Percentiles rank a stretch among this genome's conserved stretches.
phyloP scores from a whole-genome alignment of 2,113 vertebrate species.

The Grus americana region DNA sequence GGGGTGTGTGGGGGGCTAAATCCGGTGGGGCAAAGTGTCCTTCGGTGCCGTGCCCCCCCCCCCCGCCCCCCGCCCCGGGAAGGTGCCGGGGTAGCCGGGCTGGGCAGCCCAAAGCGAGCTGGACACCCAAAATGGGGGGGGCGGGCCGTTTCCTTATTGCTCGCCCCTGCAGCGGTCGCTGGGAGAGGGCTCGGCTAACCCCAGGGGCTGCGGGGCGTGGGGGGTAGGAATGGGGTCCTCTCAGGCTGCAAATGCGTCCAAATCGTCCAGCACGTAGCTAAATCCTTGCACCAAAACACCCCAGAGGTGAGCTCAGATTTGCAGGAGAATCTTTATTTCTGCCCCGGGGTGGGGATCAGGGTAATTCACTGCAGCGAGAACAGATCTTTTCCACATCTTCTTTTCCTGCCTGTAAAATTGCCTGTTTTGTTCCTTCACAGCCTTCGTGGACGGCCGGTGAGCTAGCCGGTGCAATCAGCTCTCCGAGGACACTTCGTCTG shows the following conservation, averaged over 20 bases:
- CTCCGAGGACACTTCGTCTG: background rate
- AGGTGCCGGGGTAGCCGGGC: background rate
- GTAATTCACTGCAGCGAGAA: background rate
- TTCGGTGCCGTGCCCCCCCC: background rate
- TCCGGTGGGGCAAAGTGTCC: no score
- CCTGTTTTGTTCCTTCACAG: background rate
- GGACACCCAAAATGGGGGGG: background rate
- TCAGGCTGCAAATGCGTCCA: rapidly evolving
- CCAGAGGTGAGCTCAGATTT: background rate
- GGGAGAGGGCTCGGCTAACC: background rate
- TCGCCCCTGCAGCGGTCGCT: rapidly evolving
- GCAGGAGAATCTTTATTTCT: background rate
- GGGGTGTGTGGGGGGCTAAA: background rate
- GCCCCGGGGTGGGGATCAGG: background rate
- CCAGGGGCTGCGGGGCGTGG: background rate
- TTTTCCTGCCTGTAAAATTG: background rate
- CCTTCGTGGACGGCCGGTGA: background rate
- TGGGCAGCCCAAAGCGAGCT: no score
- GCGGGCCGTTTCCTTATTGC: background rate
- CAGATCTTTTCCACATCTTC: background rate
- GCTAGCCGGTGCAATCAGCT: background rate
- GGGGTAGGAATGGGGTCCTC: background rate
- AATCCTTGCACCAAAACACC: background rate
- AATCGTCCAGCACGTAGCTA: no score
- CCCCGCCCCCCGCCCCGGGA: no score